These are phyloP conservation scores for Drosophila longiperda DNA, from an alignment of 2,888 invertebrate species.

Conservation along the genomic window DNA sequence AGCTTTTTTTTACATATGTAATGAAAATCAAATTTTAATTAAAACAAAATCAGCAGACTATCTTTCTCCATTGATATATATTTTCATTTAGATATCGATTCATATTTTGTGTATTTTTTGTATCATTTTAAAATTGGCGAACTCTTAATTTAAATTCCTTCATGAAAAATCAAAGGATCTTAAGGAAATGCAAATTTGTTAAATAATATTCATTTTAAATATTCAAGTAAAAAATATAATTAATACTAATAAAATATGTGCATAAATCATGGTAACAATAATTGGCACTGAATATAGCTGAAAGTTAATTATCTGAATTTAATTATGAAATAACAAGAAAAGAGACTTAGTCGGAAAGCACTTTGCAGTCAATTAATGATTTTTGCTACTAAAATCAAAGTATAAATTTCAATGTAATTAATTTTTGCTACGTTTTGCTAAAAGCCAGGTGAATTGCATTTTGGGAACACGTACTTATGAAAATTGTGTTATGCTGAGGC, in stretches of 20 bases:
- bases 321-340: neutral
- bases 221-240: neutral
- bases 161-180: neutral
- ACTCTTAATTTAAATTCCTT: no score
- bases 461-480: constrained; percentile 14
- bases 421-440: neutral
- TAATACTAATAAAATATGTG: neutral
- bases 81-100: neutral
- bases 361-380: neutral
- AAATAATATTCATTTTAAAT: neutral
- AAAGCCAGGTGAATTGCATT: constrained; percentile 7
- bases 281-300: neutral
- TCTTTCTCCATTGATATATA: neutral
- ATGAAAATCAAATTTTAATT: neutral
- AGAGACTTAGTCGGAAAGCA: neutral
- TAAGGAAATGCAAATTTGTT: neutral
- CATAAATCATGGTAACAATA: neutral
- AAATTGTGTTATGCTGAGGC: constrained; percentile 1
- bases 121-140: no score
- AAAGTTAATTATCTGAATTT: neutral
- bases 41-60: neutral
- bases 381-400: neutral
- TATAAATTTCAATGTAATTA: neutral
- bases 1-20: no score
- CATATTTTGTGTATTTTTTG: neutral